Conservation (phyloP, 2,888 invertebrate genomes). For the Ariolimax columbianus region DNA sequence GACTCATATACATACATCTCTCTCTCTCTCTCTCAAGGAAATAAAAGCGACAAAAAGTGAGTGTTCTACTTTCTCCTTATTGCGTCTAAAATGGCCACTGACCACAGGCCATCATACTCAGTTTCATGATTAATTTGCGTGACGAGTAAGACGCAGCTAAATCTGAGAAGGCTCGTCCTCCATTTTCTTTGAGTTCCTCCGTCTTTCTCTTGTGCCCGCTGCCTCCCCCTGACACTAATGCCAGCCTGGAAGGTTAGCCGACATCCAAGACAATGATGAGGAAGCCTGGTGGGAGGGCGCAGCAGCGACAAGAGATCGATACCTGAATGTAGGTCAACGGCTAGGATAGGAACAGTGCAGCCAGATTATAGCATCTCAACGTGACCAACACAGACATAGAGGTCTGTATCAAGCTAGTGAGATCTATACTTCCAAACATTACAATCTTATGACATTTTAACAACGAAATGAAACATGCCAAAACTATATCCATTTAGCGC, state of each 20-base stretch:
- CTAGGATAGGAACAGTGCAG: neutral
- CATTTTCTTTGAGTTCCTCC: neutral
- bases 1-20: neutral
- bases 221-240: neutral
- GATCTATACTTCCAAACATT: neutral
- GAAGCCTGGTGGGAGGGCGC: slow-evolving; percentile 8
- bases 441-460: too few species aligned
- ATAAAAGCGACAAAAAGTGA: neutral
- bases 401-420: neutral
- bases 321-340: slow-evolving; percentile 23
- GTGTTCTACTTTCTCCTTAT: neutral
- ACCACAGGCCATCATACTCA: neutral
- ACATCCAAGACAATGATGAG: neutral
- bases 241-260: neutral
- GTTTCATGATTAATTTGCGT: neutral
- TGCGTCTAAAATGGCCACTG: neutral
- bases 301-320: slow-evolving; percentile 21
- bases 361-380: neutral
- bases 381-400: neutral
- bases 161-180: too few species aligned
- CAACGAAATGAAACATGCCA: too few species aligned
- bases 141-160: neutral
- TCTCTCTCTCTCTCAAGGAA: too few species aligned
- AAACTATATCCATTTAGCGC: too few species aligned
- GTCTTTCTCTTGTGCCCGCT: neutral